Percentiles rank a stretch among this genome's conserved stretches.
These are phyloP conservation scores for Pituophis catenifer DNA, from an alignment of 2,113 vertebrate genomes.

Conservation along the genomic window DNA sequence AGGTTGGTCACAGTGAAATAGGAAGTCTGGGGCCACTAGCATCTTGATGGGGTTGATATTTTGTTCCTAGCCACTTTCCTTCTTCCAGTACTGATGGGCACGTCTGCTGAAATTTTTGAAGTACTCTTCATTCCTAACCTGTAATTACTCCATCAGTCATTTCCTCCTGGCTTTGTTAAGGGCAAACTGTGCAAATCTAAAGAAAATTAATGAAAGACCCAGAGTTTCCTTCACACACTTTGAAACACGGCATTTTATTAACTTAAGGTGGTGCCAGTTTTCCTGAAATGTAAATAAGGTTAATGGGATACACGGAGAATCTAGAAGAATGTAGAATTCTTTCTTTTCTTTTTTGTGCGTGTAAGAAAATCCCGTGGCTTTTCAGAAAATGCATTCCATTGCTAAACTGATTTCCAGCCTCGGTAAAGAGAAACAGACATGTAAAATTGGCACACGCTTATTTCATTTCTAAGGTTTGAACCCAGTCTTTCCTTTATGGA, in stretches of 20 bases:
- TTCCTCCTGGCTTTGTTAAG: not conserved
- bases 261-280: not conserved
- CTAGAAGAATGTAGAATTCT: not conserved
- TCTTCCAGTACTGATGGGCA: not conserved
- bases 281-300: not conserved
- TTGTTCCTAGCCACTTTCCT: not conserved
- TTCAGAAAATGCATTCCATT: not conserved
- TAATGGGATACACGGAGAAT: not conserved
- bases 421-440: not conserved
- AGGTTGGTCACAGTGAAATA: not conserved
- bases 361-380: not conserved
- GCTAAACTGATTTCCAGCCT: not conserved
- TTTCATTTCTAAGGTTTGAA: not conserved
- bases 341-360: not conserved
- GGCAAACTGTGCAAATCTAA: not conserved
- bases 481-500: not conserved
- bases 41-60: not conserved
- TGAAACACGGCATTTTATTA: not conserved
- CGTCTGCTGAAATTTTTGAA: not conserved
- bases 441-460: not conserved
- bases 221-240: not conserved
- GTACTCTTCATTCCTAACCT: constrained; percentile 7
- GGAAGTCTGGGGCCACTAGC: not conserved
- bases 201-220: not conserved
- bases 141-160: not conserved